Percentiles rank a stretch among this genome's conserved stretches.
phyloP scores from a whole-genome alignment of 2,888 invertebrate species.

The Pollenia griseotomentosa region DNA sequence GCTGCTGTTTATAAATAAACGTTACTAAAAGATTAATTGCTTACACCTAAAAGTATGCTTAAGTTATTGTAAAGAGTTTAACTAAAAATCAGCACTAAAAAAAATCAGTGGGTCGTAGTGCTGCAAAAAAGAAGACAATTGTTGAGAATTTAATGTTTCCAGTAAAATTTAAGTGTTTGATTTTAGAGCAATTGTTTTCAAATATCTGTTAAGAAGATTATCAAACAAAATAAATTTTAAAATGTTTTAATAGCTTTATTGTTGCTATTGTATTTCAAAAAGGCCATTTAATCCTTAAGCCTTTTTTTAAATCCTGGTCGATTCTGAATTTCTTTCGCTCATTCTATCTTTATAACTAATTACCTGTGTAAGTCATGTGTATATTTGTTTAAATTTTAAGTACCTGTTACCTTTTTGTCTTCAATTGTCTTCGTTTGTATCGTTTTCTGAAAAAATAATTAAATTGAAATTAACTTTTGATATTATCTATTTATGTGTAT shows the following conservation, averaged over 20 bases:
- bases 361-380: constrained; percentile 7
- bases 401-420: not conserved
- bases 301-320: not conserved
- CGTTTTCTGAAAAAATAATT: constrained; percentile 50
- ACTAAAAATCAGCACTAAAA: not conserved
- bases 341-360: not conserved
- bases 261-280: constrained; percentile 13
- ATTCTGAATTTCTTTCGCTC: too few species aligned
- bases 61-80: not conserved
- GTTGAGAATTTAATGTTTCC: too few species aligned
- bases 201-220: not conserved
- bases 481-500: constrained; percentile 4
- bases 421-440: not conserved
- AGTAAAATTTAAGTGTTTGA: too few species aligned
- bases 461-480: constrained; percentile 57
- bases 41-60: constrained; percentile 36
- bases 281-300: not conserved
- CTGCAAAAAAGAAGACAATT: too few species aligned
- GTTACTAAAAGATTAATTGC: not conserved
- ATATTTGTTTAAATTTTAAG: not conserved
- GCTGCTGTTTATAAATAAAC: not conserved
- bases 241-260: not conserved
- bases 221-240: not conserved
- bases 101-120: not conserved
- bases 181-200: not conserved